Evolutionary conservation across 2,888 invertebrate genomes (phyloP).

Genomic region (Amphipyra berbera): DNA sequence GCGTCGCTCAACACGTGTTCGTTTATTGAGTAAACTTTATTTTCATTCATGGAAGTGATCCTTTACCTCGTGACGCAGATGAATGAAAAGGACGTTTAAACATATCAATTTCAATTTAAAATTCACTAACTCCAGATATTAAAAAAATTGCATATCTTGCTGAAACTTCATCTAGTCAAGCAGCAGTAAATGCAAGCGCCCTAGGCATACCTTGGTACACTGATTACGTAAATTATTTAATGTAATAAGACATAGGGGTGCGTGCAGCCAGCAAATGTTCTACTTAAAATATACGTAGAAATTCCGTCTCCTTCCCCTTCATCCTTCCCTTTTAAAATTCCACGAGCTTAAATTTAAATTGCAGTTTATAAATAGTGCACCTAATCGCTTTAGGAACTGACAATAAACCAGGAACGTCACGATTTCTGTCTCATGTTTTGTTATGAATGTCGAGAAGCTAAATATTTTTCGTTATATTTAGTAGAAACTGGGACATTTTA

Average conservation of each 20-base stretch:
- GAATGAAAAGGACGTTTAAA: constrained; percentile 30
- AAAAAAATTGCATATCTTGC: background rate
- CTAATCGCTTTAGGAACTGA: constrained; percentile 81
- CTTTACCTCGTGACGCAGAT: constrained; percentile 36
- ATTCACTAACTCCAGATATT: constrained; percentile 1
- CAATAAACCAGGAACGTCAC: constrained; percentile 82
- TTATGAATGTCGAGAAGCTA: constrained; percentile 61
- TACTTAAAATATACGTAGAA: constrained; percentile 78
- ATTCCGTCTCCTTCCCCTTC: constrained; percentile 77
- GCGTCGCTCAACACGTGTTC: constrained; percentile 57
- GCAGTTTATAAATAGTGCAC: constrained; percentile 77
- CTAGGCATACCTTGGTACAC: background rate
- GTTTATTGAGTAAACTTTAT: constrained; percentile 47
- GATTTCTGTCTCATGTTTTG: constrained; percentile 68
- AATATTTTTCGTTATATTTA: constrained; percentile 59
- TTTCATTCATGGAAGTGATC: constrained; percentile 57
- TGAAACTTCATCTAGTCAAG: background rate
- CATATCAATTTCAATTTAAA: constrained; percentile 3
- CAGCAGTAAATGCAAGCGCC: background rate
- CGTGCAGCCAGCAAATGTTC: constrained; percentile 64
- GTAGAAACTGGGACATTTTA: constrained; percentile 44
- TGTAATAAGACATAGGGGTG: constrained; percentile 57
- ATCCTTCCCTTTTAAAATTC: constrained; percentile 76
- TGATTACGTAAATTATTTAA: constrained; percentile 18
- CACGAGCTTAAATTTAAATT: constrained; percentile 80